A percentile compares a stretch with the other conserved stretches of the same genome.
Evolutionary conservation across 2,888 invertebrate species (phyloP).

Genomic region (Osedax fenrisi): DNA sequence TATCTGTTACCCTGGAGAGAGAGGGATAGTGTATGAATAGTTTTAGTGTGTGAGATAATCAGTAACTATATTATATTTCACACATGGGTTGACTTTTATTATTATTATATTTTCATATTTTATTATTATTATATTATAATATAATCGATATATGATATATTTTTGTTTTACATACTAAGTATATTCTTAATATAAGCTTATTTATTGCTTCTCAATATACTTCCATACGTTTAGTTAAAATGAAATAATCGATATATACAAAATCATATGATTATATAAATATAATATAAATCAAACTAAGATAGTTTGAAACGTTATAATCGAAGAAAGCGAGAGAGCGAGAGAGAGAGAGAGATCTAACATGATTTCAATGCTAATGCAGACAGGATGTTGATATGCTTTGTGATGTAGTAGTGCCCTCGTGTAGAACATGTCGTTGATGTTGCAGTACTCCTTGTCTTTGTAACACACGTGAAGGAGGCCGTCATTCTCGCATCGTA

Average conservation of each 20-base stretch:
- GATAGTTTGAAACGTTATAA: background rate
- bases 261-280: background rate
- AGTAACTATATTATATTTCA: background rate
- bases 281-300: background rate
- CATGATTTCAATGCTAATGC: conserved; percentile 52
- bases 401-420: conserved; percentile 39
- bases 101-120: background rate
- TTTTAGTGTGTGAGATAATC: background rate
- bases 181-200: too few species aligned
- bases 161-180: too few species aligned
- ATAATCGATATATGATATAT: background rate
- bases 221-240: too few species aligned
- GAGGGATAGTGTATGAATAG: background rate
- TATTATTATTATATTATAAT: background rate
- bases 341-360: too few species aligned
- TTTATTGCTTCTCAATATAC: too few species aligned
- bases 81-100: background rate
- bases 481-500: conserved; percentile 35
- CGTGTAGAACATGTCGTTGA: conserved; percentile 44
- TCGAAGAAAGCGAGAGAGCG: conserved; percentile 30
- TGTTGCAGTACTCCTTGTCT: conserved; percentile 39
- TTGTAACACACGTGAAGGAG: conserved; percentile 32
- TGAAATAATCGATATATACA: too few species aligned
- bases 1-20: background rate
- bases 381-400: conserved; percentile 54